phyloP scores from a whole-genome alignment of 2,797 vertebrate genomes.

The Lepilemur septentrionalis region DNA sequence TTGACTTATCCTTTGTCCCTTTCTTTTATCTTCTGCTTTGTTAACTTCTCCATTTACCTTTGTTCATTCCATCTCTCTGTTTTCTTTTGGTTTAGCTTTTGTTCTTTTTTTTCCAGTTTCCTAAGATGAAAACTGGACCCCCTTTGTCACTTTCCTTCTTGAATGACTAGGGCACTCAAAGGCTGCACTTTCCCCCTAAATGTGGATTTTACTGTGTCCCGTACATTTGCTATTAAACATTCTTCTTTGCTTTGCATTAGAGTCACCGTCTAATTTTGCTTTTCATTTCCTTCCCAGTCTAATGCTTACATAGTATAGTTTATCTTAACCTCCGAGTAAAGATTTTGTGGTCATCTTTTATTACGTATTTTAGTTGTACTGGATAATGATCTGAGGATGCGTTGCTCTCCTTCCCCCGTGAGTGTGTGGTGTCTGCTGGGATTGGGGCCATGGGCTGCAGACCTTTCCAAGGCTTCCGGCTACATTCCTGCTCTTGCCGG shows the following conservation, averaged over 20 bases:
- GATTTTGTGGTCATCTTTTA: neutral
- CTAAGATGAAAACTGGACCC: neutral
- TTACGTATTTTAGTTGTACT: neutral
- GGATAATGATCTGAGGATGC: neutral
- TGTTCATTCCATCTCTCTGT: neutral
- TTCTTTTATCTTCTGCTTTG: neutral
- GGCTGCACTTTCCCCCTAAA: neutral
- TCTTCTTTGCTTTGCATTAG: neutral
- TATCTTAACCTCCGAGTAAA: neutral
- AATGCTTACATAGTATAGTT: neutral
- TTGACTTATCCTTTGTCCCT: neutral
- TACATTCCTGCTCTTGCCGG: neutral
- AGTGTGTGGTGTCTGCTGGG: neutral
- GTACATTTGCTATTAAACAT: neutral
- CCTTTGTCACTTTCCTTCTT: neutral
- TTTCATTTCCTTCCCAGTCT: neutral
- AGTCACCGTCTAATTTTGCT: neutral
- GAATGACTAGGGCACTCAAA: neutral
- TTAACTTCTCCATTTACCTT: conserved; percentile 22
- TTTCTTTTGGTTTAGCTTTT: conserved; percentile 27
- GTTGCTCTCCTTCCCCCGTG: neutral
- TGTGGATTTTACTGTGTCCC: neutral
- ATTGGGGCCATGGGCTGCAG: neutral
- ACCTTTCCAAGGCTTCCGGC: neutral
- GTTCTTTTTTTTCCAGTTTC: neutral